Conservation (phyloP, 2,888 invertebrate genomes). For the Esperia sulphurella region DNA sequence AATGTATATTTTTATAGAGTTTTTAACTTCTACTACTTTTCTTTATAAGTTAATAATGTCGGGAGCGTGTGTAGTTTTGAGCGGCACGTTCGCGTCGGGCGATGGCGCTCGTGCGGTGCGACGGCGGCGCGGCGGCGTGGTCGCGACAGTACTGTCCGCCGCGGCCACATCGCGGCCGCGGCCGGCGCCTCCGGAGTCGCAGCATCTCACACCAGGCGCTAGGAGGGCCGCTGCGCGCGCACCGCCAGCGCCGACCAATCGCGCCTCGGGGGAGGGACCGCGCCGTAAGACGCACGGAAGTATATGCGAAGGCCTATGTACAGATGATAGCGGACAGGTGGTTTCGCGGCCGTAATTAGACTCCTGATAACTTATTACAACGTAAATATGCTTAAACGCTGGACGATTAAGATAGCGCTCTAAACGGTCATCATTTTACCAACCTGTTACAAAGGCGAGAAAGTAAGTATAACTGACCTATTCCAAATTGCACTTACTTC, state of each 20-base stretch:
- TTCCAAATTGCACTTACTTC: no score
- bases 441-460: background rate
- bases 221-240: slow-evolving; percentile 77
- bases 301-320: slow-evolving; percentile 80
- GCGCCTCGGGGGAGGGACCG: slow-evolving; percentile 65
- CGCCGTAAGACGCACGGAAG: slow-evolving; percentile 77
- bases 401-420: slow-evolving; percentile 67
- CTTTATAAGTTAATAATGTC: background rate
- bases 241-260: slow-evolving; percentile 57
- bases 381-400: slow-evolving; percentile 70
- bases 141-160: slow-evolving; percentile 64
- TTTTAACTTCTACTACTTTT: background rate
- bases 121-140: slow-evolving; percentile 49
- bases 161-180: slow-evolving; percentile 59
- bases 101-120: slow-evolving; percentile 13
- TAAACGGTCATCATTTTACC: background rate
- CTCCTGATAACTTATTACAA: slow-evolving; percentile 74
- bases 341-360: slow-evolving; percentile 77
- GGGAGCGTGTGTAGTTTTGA: slow-evolving; percentile 3
- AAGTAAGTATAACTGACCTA: no score
- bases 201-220: slow-evolving; percentile 55
- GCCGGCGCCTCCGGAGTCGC: slow-evolving; percentile 64
- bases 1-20: background rate
- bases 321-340: slow-evolving; percentile 78
- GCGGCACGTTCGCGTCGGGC: slow-evolving; percentile 17